Base-by-base conservation (phyloP, 92 coral and sea anemone genomes). In the Phenganax subtilis region DNA sequence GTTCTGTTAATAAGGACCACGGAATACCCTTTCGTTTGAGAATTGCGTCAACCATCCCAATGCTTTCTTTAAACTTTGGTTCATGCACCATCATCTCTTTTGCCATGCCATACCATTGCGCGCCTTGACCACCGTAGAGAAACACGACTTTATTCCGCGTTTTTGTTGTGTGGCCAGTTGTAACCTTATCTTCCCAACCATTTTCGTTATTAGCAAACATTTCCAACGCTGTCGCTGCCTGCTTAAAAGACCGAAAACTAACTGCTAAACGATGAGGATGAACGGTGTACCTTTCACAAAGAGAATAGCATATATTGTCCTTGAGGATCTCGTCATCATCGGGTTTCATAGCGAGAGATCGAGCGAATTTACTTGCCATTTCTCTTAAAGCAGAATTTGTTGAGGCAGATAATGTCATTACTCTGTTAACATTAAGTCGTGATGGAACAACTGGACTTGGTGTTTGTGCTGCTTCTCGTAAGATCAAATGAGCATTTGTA, bases 21-120 rank as follows among this genome's bases (percentile, higher is more conserved):
- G 72, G 14, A 27, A 85, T 87, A 10, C 93, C 92, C 12, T 87
- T 17, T 12, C 78, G 81, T 57, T 54, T 85, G 17, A 91, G 71
- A 12, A 93, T 3, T 53, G 67, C 81, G 72, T 74, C 88, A n/a
- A 93, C 83, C 17, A 80, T 59, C 14, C 66, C 59, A 27, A 93
- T 62, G 30, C 88, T 75, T 37, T 88, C 82, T 64, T 66, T 71
- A 81, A 93, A 93, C 30, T 74, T 85, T 29, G 90, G 89, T 72
- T 91, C 97, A 54, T 29, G 28, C 16, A 83, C 85, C 61, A 93
- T 89, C 81, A 93, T 27, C 57, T 89, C 91, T 29, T 81, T 84
- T 59, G 93, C 96, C 97, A 93, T 93, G 9, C 87, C 97, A 55
- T 85, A 73, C 97, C 97, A 93, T 57, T 90, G 87, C 37, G 87